Percentiles rank a stretch among this genome's conserved stretches.
phyloP scores from a whole-genome alignment of 2,888 invertebrate genomes.

The Platerodrilus igneus region DNA sequence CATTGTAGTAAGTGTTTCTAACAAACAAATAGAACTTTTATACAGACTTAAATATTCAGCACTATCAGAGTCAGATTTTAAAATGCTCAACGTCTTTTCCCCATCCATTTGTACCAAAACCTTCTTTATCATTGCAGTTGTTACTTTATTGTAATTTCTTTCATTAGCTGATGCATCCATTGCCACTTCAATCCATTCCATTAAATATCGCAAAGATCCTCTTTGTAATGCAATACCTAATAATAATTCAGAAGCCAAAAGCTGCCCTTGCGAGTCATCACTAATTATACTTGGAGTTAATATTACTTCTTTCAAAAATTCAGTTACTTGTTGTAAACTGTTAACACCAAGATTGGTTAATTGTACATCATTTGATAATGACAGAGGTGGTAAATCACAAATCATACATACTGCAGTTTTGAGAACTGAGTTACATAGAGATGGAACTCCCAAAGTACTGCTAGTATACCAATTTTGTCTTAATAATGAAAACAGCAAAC shows the following conservation, averaged over 20 bases:
- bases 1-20: conserved; percentile 51
- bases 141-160: conserved; percentile 25
- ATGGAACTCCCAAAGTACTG: conserved; percentile 43
- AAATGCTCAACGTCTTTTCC: conserved; percentile 29
- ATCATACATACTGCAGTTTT: conserved; percentile 55
- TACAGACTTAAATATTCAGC: conserved; percentile 43
- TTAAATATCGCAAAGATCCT: conserved; percentile 55
- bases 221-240: conserved; percentile 56
- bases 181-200: conserved; percentile 62
- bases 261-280: conserved; percentile 49
- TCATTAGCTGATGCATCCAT: conserved; percentile 43
- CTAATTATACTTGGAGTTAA: conserved; percentile 49
- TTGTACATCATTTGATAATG: conserved; percentile 56
- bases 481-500: conserved; percentile 55
- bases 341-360: conserved; percentile 51
- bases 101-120: conserved; percentile 37
- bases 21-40: conserved; percentile 53
- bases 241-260: conserved; percentile 51
- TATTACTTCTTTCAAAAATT: conserved; percentile 52
- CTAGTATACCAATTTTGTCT: conserved; percentile 56
- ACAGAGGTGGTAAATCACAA: conserved; percentile 54
- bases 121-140: conserved; percentile 40
- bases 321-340: conserved; percentile 53
- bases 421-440: conserved; percentile 56
- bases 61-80: conserved; percentile 18